Evolutionary conservation across 2,113 vertebrate genomes (phyloP).

Genomic region (Mohoua ochrocephala): DNA sequence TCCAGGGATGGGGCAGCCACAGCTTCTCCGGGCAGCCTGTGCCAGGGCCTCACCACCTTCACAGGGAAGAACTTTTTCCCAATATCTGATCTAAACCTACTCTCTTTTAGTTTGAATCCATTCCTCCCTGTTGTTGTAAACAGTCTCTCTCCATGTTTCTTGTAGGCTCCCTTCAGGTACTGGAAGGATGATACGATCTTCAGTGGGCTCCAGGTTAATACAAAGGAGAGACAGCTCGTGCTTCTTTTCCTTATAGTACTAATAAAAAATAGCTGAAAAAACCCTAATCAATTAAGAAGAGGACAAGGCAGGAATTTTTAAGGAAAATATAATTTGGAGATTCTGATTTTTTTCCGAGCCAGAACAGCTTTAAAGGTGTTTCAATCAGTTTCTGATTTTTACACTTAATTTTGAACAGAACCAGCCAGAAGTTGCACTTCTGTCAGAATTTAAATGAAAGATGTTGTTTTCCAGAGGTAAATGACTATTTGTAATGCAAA

Average conservation of each 20-base stretch:
- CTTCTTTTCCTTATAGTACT: neutral
- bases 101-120: neutral
- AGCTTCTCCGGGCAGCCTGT: neutral
- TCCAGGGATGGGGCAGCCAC: neutral
- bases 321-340: neutral
- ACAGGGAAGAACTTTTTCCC: neutral
- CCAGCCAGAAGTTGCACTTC: neutral
- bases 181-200: neutral
- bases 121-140: neutral
- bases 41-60: neutral
- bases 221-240: neutral
- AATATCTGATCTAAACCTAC: neutral
- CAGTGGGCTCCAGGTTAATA: neutral
- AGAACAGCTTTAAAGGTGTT: neutral
- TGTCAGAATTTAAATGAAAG: neutral
- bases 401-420: neutral
- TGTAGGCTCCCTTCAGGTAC: neutral
- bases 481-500: neutral
- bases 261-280: neutral
- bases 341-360: neutral
- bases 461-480: neutral
- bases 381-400: neutral
- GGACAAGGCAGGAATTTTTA: neutral
- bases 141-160: neutral
- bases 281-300: neutral